Evolutionary conservation across 2,113 vertebrate genomes (phyloP), one percentile per base, ranked within the genome.

Genomic region (Clarias batrachus): DNA sequence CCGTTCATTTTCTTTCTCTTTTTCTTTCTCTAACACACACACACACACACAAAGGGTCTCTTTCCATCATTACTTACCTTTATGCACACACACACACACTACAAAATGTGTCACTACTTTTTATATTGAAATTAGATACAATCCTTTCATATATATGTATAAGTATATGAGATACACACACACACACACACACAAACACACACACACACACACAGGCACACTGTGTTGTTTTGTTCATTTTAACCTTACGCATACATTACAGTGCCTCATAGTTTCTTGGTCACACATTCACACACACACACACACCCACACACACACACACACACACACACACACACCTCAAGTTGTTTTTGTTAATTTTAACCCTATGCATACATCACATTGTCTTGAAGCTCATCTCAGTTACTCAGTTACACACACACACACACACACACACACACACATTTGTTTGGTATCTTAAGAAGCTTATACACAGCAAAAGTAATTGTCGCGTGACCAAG

Each of bases 391-490:
- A 48, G 41, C 41, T 48, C 41, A 48, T 41, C 37, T 63, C 23
- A 16, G 2, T 12, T 10, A 33, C 13, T 59, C 56, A 54, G 12
- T 41, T 60, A 13, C n/a, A 21, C 57, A 17, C 59, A 17, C 63
- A 30, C 71, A 74, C n/a, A 76, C 83, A 63, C 57, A 41, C 63
- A 68, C 52, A 37, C 19, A 81, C 33, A 73, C 78, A 71, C 66
- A 60, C 79, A 85, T n/a, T 68, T 62, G 70, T 79, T 54, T 82
- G 48, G 48, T 54, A 56, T 78, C 37, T 33, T 70, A 54, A 63
- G 59, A n/a, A n/a, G n/a, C n/a, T n/a, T n/a, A n/a, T n/a, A n/a
- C n/a, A n/a, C n/a, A n/a, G n/a, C n/a, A n/a, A n/a, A n/a, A n/a
- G n/a, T n/a, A n/a, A n/a, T n/a, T n/a, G n/a, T n/a, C n/a, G n/a